Percentiles rank a stretch among this genome's conserved stretches.
These are phyloP conservation scores for Salticus scenicus DNA, from an alignment of 2,888 invertebrate species.

Conservation along the genomic window DNA sequence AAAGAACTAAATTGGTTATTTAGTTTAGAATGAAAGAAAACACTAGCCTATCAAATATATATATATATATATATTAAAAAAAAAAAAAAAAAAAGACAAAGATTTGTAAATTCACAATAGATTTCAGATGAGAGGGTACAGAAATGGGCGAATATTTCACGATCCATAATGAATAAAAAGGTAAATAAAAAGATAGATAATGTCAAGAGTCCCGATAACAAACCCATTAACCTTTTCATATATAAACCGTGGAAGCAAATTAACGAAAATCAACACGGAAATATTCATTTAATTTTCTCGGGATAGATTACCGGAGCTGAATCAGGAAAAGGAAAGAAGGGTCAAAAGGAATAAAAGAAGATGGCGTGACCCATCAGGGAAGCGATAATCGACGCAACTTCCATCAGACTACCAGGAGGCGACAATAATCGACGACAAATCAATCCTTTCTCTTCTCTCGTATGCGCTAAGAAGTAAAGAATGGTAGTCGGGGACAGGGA, in stretches of 20 bases:
- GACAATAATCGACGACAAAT: conserved; percentile 69
- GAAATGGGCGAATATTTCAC: no score
- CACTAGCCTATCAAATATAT: no score
- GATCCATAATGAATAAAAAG: no score
- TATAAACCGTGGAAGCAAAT: background rate
- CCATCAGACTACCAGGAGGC: conserved; percentile 48
- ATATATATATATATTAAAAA: no score
- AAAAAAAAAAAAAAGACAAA: no score
- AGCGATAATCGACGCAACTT: conserved; percentile 64
- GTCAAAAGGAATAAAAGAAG: background rate
- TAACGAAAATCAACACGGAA: conserved; percentile 13
- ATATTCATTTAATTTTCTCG: conserved; percentile 9
- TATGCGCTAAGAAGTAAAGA: conserved; percentile 57
- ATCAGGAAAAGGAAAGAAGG: background rate
- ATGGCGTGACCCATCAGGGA: conserved; percentile 52
- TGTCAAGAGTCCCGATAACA: background rate
- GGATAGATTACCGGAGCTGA: background rate
- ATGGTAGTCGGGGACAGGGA: background rate
- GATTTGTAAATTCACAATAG: no score
- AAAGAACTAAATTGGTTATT: no score
- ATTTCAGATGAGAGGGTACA: no score
- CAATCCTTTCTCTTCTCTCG: conserved; percentile 56
- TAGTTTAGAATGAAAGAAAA: no score
- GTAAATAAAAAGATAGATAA: no score
- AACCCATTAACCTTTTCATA: conserved; percentile 5